Conservation (phyloP, 2,113 vertebrate species). For the Pedionomus torquatus region DNA sequence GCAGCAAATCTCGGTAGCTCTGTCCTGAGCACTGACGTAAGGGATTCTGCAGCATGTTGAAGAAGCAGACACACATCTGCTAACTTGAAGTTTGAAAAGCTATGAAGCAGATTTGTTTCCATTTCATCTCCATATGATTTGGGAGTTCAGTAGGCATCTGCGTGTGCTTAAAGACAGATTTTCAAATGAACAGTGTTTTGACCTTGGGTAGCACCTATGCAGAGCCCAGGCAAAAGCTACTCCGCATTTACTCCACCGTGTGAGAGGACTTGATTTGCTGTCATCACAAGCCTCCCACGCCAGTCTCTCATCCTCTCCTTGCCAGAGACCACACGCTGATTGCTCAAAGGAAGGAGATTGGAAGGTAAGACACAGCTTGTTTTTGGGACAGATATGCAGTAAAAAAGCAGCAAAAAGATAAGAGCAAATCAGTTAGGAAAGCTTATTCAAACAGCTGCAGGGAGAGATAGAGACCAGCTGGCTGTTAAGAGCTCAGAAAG, state of each 20-base stretch:
- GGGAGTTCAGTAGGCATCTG: neutral
- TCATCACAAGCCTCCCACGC: constrained; percentile 30
- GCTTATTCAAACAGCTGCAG: neutral
- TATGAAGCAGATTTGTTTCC: constrained; percentile 46
- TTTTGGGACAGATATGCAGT: neutral
- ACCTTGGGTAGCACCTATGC: neutral
- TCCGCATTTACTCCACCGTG: neutral
- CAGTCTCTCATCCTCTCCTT: neutral
- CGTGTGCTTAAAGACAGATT: constrained; percentile 1
- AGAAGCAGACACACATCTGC: neutral
- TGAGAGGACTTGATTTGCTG: constrained; percentile 10
- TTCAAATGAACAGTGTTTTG: neutral
- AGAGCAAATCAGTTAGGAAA: neutral
- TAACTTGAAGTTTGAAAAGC: neutral
- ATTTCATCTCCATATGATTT: constrained; percentile 28
- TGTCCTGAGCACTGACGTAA: neutral
- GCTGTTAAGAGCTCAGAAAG: neutral
- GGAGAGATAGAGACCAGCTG: neutral
- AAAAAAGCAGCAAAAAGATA: neutral
- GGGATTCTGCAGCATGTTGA: neutral
- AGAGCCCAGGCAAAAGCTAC: neutral
- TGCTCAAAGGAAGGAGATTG: neutral
- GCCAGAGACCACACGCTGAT: neutral
- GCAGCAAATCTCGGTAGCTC: neutral
- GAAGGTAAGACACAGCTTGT: neutral